Percentiles rank a stretch among this genome's conserved stretches.
Evolutionary conservation across 64 coral and sea anemone species (phyloP).

Genomic region (Montipora foliosa): DNA sequence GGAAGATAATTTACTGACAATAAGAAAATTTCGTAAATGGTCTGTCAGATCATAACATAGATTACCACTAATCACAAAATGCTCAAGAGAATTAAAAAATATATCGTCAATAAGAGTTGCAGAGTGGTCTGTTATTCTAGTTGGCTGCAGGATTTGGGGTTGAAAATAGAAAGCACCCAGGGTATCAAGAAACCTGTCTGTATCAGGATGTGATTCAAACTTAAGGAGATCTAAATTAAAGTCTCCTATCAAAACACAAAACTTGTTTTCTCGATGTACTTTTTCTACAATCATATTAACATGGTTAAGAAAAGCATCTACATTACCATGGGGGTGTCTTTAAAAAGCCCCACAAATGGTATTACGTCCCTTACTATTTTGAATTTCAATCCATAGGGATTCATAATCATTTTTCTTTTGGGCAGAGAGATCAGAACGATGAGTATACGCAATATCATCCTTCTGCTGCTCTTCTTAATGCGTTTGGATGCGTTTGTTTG

Average conservation of each 20-base stretch:
- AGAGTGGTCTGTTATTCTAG: too few relatives aligned
- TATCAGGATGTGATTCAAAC: conserved; percentile 11
- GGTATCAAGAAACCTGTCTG: not conserved
- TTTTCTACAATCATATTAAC: too few relatives aligned
- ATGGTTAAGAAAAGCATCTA: conserved; percentile 16
- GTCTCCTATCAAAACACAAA: conserved; percentile 30
- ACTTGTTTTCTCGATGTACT: conserved; percentile 8
- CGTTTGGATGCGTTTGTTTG: too few relatives aligned
- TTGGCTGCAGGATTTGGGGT: not conserved
- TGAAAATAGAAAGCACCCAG: conserved; percentile 17
- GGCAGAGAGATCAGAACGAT: not conserved
- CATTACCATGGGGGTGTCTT: not conserved
- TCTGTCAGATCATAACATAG: not conserved
- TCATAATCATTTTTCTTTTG: conserved; percentile 23
- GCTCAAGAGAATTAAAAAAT: not conserved
- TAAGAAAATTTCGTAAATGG: conserved; percentile 1
- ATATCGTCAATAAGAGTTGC: too few relatives aligned
- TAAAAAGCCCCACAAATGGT: not conserved
- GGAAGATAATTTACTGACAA: conserved; percentile 38
- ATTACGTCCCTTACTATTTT: conserved; percentile 9
- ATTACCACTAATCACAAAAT: not conserved
- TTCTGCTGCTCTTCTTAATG: too few relatives aligned
- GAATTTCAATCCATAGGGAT: conserved; percentile 58
- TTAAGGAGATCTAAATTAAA: conserved; percentile 49
- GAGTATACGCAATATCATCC: not conserved